Percentiles rank a stretch among this genome's conserved stretches.
These are phyloP conservation scores for Dasysyrphus albostriatus DNA, from an alignment of 2,888 invertebrate genomes.

Conservation along the genomic window DNA sequence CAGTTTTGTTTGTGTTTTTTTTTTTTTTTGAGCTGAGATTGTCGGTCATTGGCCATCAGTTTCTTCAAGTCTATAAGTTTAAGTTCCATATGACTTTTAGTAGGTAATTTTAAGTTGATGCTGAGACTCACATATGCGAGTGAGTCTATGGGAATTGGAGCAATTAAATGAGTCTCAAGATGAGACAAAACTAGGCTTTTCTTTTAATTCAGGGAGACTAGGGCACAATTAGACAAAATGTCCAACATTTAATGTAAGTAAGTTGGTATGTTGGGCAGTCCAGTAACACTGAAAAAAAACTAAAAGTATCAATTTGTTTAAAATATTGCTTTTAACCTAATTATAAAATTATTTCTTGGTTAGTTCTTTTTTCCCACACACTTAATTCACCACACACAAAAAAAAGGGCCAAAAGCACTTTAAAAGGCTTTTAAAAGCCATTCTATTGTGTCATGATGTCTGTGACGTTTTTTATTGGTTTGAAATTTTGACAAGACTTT, in stretches of 20 bases:
- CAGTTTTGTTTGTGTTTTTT: slow-evolving; percentile 40
- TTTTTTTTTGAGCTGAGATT: slow-evolving; percentile 36
- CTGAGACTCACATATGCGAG: slow-evolving; percentile 20
- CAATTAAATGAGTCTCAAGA: slow-evolving; percentile 60
- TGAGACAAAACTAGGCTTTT: slow-evolving; percentile 14
- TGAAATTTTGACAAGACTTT: slow-evolving; percentile 49
- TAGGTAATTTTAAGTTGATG: slow-evolving; percentile 30
- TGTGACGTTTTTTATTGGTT: slow-evolving; percentile 56
- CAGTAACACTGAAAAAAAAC: neutral
- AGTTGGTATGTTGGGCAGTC: neutral
- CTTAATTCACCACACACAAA: neutral
- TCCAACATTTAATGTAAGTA: slow-evolving; percentile 43
- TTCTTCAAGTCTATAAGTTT: slow-evolving; percentile 26
- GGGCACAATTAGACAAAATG: slow-evolving; percentile 52
- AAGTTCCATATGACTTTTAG: slow-evolving; percentile 10
- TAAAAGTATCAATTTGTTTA: slow-evolving; percentile 63
- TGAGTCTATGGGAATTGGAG: slow-evolving; percentile 70
- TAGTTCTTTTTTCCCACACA: slow-evolving; percentile 47
- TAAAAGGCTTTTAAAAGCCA: slow-evolving; percentile 57
- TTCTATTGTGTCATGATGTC: slow-evolving; percentile 48
- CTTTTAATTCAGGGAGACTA: slow-evolving; percentile 16
- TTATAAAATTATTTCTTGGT: slow-evolving; percentile 28
- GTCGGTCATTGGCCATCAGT: slow-evolving; percentile 72
- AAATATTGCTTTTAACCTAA: slow-evolving; percentile 45
- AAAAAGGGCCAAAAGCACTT: slow-evolving; percentile 45